These are phyloP conservation scores for Anas bahamensis DNA, from an alignment of 2,797 vertebrate species.

Conservation along the genomic window DNA sequence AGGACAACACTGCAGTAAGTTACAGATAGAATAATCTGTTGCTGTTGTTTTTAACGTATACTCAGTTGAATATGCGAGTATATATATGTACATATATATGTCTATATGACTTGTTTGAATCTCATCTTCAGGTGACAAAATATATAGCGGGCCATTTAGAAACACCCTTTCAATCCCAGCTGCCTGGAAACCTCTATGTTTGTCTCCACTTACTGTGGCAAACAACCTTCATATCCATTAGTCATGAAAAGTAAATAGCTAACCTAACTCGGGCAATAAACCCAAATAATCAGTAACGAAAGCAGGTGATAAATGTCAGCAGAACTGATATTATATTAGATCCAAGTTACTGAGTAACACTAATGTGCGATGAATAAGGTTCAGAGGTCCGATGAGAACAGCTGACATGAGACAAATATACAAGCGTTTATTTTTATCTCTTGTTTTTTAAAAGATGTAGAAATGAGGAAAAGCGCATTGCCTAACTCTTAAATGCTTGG, in stretches of 20 bases:
- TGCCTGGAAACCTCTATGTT: conserved; percentile 40
- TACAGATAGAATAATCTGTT: neutral
- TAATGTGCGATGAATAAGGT: conserved; percentile 37
- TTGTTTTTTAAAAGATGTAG: conserved; percentile 3
- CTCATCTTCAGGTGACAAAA: neutral
- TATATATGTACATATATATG: neutral
- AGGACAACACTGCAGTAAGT: neutral
- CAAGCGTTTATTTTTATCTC: neutral
- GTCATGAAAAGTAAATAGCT: conserved; percentile 62
- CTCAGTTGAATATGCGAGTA: neutral
- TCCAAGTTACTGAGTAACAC: conserved; percentile 58
- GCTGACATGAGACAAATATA: conserved; percentile 22
- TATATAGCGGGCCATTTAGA: neutral
- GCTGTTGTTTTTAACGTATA: neutral
- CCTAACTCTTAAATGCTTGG: neutral
- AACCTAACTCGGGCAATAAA: conserved; percentile 66
- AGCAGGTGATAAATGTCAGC: conserved; percentile 51
- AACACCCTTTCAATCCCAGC: neutral
- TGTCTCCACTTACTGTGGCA: neutral
- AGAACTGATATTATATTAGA: conserved; percentile 27
- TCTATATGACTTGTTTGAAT: neutral
- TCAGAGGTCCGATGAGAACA: conserved; percentile 57
- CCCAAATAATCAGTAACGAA: conserved; percentile 70
- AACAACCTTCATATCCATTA: conserved; percentile 63
- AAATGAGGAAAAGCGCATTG: neutral